Base-by-base conservation (phyloP, 2,113 vertebrate species). In the Mesoclemmys tuberculata region DNA sequence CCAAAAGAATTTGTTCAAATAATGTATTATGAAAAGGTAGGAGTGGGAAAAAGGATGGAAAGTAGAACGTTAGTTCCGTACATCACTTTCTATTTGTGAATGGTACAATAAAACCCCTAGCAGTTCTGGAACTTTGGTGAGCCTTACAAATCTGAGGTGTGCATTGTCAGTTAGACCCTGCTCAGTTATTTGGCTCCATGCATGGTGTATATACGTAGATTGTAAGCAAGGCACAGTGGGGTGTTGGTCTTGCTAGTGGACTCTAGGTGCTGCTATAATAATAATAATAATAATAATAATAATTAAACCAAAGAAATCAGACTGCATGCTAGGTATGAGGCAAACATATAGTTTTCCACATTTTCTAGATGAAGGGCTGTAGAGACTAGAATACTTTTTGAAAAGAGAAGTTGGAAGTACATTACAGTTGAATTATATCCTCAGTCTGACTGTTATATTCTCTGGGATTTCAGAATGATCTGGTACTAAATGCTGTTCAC, bases 101-200 rank as follows among this genome's bases (percentile, higher is more conserved):
- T 3, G 48, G n/a, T 24, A 71, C 14, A 84, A 84, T 22, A 41
- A 51, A 51, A 1, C 48, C 0, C 0, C 46, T 84, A 2, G 0
- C n/a, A 6, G 19, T 29, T 82, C 38, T 21, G 48, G 85, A 24
- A 85, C 79, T 55, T 92, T 79, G 41, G 38, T 68, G 24, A 88
- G 6, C 11, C 24, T 21, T 19, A 55, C 6, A 18, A 21, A 21
- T 55, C 18, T 55, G 24, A 55, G 7, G 54, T 55, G 46, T 46
- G 46, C 46, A 55, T 55, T 55, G 24, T 55, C 54, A 38, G 24
- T 85, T 55, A 81, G 8, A 51, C 55, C 46, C 5, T 38, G 1
- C 14, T 41, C 38, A 84, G 71, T 52, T 1, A 41, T 35, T 3
- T 79, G 55, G 86, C 44, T 13, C 21, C 14, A 49, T 90, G 83